These are phyloP conservation scores for Damaliscus lunatus DNA, from an alignment of 2,113 vertebrate genomes.

Conservation along the genomic window DNA sequence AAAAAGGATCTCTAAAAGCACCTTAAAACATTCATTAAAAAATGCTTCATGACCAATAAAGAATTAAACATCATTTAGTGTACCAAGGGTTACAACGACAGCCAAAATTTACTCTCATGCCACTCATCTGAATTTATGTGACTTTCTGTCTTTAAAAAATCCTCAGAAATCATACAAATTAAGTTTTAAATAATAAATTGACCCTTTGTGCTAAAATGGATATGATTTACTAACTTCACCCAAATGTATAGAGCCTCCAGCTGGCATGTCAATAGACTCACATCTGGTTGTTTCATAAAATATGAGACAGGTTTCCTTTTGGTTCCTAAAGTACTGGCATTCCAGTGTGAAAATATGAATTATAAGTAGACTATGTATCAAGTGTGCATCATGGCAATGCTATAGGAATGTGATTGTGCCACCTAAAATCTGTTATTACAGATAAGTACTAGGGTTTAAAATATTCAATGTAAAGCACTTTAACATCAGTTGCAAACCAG, in stretches of 20 bases:
- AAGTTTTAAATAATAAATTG: slow-evolving; percentile 3
- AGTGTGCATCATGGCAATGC: not conserved
- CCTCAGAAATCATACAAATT: not conserved
- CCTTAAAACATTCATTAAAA: not conserved
- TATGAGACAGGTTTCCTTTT: not conserved
- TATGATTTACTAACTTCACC: not conserved
- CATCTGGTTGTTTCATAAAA: not conserved
- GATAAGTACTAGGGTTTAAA: not conserved
- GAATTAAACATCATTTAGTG: not conserved
- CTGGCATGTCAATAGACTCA: not conserved
- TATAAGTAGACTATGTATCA: not conserved
- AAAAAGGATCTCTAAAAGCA: not conserved
- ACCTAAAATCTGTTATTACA: not conserved
- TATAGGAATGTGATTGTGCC: not conserved
- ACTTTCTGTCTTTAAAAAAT: not conserved
- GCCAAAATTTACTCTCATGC: not conserved
- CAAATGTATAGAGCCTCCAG: not conserved
- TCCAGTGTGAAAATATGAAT: not conserved
- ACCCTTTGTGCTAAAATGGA: not conserved
- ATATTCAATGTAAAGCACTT: not conserved
- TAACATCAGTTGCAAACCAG: not conserved
- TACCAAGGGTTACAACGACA: not conserved
- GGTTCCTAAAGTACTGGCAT: not conserved
- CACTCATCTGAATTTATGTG: not conserved
- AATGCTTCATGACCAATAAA: not conserved